Evolutionary conservation across 1,140 invertebrate species (phyloP), one percentile per base, ranked within the genome.

Genomic region (Drosophila eugracilis): DNA sequence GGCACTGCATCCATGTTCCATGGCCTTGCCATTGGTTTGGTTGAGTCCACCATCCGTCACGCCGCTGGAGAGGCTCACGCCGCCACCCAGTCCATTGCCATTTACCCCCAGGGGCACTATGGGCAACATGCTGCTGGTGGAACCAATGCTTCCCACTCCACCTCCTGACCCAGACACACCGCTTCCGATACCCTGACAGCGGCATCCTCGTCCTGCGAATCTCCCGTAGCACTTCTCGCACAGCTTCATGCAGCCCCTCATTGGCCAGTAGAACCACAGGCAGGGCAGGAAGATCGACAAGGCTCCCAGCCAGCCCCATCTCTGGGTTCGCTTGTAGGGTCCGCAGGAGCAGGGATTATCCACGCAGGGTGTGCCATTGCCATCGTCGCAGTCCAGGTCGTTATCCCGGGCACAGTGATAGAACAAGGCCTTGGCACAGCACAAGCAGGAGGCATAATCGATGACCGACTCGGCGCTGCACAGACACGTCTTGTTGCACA

Each of bases 191-290:
- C 78, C 70, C 89, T 93, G 92, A 91, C 94, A 94, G 75, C 92
- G 93, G 91, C 93, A 94, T 66, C 94, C 92, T 75, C 95, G 94
- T 47, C 94, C 93, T 7, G 94, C 94, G 91, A 95, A 95, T 67
- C 95, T 93, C 62, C 96, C 95, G 92, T 98, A 98, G 80, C 95
- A 95, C 72, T 94, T 93, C 91, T 97, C 97, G 91, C 95, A 95
- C 48, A 95, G 92, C 58, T 94, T 94, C 69, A 97, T 94, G 91
- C 95, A 95, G 22, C 95, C 96, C 84, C 95, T 94, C 90, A 97
- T 94, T 53, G 97, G 97, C 96, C 97, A 98, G 92, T 98, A 98
- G 90, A 96, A 96, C 91, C 96, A 95, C 60, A 98, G 93, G 92
- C 97, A 98, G 65, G 97, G 97, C 91, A 98, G 93, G 71, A 95